Percentiles rank a stretch among this genome's conserved stretches.
Evolutionary conservation across 37 sponge, comb jelly and placozoan species (phyloP).

Genomic region (Halichondria panicea): DNA sequence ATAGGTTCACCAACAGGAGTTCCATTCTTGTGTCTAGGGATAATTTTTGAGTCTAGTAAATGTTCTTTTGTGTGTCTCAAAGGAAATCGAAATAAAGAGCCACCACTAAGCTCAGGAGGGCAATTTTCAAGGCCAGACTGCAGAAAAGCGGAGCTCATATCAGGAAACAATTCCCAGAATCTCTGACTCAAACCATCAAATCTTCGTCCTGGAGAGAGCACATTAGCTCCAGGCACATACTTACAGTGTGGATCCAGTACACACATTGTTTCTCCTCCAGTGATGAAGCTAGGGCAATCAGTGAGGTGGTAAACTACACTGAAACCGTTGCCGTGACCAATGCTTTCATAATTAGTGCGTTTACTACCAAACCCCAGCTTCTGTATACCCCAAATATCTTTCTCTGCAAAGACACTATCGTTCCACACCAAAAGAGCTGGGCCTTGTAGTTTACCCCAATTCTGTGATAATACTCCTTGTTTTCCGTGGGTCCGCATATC

Average conservation of each 20-base stretch:
- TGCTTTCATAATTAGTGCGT: conserved; percentile 58
- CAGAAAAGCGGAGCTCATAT: conserved; percentile 45
- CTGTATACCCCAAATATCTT: conserved; percentile 77
- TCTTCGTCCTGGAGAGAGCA: conserved; percentile 39
- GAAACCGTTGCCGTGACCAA: conserved; percentile 87
- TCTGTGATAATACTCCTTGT: conserved; percentile 31
- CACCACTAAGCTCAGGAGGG: conserved; percentile 46
- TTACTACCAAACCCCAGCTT: conserved; percentile 75
- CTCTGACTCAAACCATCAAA: conserved; percentile 17
- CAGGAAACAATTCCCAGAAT: conserved; percentile 63
- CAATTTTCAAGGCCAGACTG: not conserved
- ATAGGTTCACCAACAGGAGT: not conserved
- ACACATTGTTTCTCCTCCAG: conserved; percentile 71
- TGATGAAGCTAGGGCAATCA: conserved; percentile 83
- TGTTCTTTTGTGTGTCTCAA: conserved; percentile 41
- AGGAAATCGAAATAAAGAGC: conserved; percentile 76
- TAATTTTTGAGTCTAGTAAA: conserved; percentile 36
- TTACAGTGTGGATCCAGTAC: conserved; percentile 74
- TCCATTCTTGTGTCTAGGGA: not conserved
- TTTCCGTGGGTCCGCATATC: conserved; percentile 62
- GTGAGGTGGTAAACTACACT: conserved; percentile 88
- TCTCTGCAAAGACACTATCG: conserved; percentile 56
- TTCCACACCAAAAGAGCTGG: conserved; percentile 82
- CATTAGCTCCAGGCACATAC: conserved; percentile 42
- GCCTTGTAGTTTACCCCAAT: conserved; percentile 73